These are phyloP conservation scores for Notothenia coriiceps DNA, from an alignment of 2,113 vertebrate species.

Conservation along the genomic window DNA sequence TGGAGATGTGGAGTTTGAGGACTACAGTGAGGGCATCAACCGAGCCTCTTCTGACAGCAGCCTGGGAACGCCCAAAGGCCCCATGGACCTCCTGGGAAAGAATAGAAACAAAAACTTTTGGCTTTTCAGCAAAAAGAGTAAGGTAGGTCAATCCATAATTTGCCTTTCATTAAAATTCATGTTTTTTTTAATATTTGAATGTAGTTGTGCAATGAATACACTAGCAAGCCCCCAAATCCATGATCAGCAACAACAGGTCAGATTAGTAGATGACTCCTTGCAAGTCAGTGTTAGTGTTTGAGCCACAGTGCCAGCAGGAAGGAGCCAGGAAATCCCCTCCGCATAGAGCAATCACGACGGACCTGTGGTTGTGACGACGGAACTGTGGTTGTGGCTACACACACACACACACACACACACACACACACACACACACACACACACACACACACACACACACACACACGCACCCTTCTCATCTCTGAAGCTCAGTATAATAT, in stretches of 20 bases:
- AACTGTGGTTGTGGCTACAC: conserved; percentile 33
- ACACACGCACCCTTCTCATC: conserved; percentile 23
- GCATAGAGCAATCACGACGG: conserved; percentile 39
- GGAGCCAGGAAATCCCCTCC: conserved; percentile 40
- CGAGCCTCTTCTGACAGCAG: conserved; percentile 90
- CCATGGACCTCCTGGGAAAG: conserved; percentile 84
- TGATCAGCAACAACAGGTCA: background rate
- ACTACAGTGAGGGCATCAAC: conserved; percentile 93
- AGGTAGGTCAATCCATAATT: conserved; percentile 83
- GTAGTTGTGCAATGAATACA: background rate
- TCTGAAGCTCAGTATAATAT: conserved; percentile 42
- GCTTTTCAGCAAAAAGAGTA: conserved; percentile 91
- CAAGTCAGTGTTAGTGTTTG: conserved; percentile 20
- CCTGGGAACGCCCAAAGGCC: conserved; percentile 87
- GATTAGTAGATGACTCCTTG: conserved; percentile 23
- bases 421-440: conserved; percentile 12
- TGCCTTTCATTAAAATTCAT: too few species aligned
- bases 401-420: background rate
- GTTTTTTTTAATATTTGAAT: too few species aligned
- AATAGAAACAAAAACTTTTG: conserved; percentile 88
- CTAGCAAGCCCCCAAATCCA: background rate
- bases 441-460: conserved; percentile 9
- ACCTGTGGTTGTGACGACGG: conserved; percentile 42
- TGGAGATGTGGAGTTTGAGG: conserved; percentile 91
- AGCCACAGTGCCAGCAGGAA: conserved; percentile 17